A percentile compares a stretch with the other conserved stretches of the same genome.
These are phyloP conservation scores for Nothocercus julius DNA, from an alignment of 2,113 vertebrate species.

Conservation along the genomic window DNA sequence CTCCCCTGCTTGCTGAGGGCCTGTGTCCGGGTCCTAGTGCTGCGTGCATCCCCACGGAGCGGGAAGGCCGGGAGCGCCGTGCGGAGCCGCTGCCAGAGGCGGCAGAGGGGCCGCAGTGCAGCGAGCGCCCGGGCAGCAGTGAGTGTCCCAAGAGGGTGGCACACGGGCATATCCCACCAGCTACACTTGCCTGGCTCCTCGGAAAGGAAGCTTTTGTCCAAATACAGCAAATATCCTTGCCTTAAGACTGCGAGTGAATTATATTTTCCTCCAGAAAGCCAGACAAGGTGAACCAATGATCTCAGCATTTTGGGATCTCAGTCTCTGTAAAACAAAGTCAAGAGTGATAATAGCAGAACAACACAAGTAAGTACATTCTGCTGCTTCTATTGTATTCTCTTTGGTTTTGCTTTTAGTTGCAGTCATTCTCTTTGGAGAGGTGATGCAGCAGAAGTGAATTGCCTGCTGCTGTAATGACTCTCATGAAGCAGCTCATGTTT, in stretches of 20 bases:
- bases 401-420: neutral
- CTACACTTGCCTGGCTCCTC: neutral
- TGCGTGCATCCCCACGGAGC: too few relatives aligned
- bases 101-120: neutral
- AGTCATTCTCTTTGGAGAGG: neutral
- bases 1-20: too few relatives aligned
- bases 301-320: neutral
- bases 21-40: too few relatives aligned
- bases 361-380: neutral
- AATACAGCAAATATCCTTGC: neutral
- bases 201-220: neutral
- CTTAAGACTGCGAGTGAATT: neutral
- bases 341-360: neutral
- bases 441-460: neutral
- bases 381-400: neutral
- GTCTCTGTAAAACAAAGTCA: neutral
- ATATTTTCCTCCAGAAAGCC: neutral
- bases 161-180: neutral
- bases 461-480: neutral
- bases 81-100: neutral
- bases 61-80: neutral
- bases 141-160: neutral
- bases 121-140: fast-evolving
- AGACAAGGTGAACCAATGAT: neutral
- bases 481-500: neutral